These are phyloP conservation scores for Anguilla anguilla DNA, from an alignment of 2,797 vertebrate species.

Conservation along the genomic window DNA sequence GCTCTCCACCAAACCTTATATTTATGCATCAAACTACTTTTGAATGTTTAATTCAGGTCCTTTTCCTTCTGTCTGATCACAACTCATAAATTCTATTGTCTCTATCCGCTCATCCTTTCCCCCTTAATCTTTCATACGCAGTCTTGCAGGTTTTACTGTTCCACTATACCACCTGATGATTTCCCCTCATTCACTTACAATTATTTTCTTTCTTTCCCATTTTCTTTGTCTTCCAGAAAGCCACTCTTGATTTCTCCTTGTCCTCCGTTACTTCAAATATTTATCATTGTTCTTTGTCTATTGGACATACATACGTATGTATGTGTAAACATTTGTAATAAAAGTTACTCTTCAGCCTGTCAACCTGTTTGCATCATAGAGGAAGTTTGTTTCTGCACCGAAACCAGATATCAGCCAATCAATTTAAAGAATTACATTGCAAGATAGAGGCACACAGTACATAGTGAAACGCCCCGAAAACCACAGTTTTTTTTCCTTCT, in stretches of 20 bases:
- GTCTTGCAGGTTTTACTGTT: not conserved
- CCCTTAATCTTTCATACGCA: not conserved
- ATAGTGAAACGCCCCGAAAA: constrained; percentile 19
- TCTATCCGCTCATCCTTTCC: not conserved
- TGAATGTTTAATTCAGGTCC: not conserved
- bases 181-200: not conserved
- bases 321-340: not conserved
- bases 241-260: not conserved
- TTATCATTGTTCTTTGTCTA: not conserved
- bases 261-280: not conserved
- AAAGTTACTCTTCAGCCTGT: not conserved
- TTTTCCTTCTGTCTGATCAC: not conserved
- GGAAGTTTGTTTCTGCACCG: constrained; percentile 26
- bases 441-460: not conserved
- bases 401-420: constrained; percentile 31
- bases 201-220: not conserved
- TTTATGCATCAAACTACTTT: not conserved
- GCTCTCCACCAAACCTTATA: not conserved
- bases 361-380: constrained; percentile 26
- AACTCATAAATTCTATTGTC: not conserved
- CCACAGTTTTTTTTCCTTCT: not conserved
- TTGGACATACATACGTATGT: not conserved
- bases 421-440: constrained; percentile 28
- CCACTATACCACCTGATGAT: not conserved
- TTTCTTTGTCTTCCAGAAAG: not conserved